Evolutionary conservation across 2,797 vertebrate genomes (phyloP).

Genomic region (Uromys caudimaculatus): DNA sequence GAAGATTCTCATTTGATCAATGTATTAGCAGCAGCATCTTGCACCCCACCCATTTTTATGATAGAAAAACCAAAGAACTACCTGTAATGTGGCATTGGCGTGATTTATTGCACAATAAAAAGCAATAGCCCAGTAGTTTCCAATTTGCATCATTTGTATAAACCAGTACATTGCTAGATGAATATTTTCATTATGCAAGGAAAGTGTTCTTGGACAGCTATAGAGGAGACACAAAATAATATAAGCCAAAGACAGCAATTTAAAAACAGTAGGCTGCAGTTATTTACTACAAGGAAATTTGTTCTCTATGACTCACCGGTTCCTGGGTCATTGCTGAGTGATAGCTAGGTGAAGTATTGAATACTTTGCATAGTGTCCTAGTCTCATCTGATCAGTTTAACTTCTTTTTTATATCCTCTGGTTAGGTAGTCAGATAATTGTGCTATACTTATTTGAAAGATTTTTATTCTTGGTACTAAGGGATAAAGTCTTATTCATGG

Average conservation of each 20-base stretch:
- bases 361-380: slow-evolving; percentile 65
- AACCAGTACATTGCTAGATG: background rate
- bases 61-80: background rate
- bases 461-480: slow-evolving; percentile 41
- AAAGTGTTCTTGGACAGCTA: background rate
- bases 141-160: slow-evolving; percentile 41
- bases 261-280: slow-evolving; percentile 30
- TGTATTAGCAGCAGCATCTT: background rate
- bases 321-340: slow-evolving; percentile 66
- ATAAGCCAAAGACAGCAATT: slow-evolving; percentile 43
- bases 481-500: background rate
- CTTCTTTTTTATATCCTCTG: slow-evolving; percentile 69
- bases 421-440: slow-evolving; percentile 65
- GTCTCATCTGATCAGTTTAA: slow-evolving; percentile 68
- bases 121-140: background rate
- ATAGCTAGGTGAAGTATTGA: slow-evolving; percentile 14
- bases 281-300: slow-evolving; percentile 59
- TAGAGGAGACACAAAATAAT: slow-evolving; percentile 41
- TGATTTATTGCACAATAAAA: background rate
- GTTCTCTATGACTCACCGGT: slow-evolving; percentile 56
- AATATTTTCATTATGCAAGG: background rate
- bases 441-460: slow-evolving; percentile 20
- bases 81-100: background rate
- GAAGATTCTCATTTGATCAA: background rate
- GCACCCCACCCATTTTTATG: background rate